Evolutionary conservation across 2,113 vertebrate species (phyloP), one percentile per base, ranked within the genome.

Genomic region (Nansenia antarctica): DNA sequence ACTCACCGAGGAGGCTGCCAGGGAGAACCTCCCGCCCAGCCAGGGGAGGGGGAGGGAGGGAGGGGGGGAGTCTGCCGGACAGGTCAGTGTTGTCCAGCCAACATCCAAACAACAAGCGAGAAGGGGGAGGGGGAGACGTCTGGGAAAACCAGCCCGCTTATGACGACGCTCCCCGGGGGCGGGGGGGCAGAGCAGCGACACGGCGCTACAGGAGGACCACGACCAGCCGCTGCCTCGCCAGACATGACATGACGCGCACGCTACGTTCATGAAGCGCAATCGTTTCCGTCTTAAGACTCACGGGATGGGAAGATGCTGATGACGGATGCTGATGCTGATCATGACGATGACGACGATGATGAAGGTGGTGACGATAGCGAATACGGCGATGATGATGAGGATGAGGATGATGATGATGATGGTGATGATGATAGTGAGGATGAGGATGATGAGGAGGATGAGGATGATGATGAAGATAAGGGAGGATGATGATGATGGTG

Each of bases 201-300:
- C n/a, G n/a, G n/a, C n/a, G n/a, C n/a, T n/a, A n/a, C n/a, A n/a
- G n/a, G n/a, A n/a, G 59, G 58, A 37, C 22, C 26, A 30, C 49
- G 29, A 11, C 11, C 53, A 59, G 65, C 57, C 27, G 39, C 53
- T 57, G 60, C 27, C 62, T 59, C 35, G 35, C n/a, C 62, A 66
- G 22, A 2, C 3, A 9, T 4, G 39, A 57, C 30, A 71, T 45
- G 26, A 66, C 22, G 30, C 64, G 42, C 39, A 55, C 68, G 47
- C 61, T 39, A 15, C 53, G 52, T 64, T 65, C 57, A 59, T 65
- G 49, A 69, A 37, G 12, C 67, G 52, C 54, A 75, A 60, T 75
- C 22, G 62, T 60, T 31, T 68, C 45, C 60, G n/a, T n/a, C n/a
- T n/a, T n/a, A 22, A 22, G 39, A 2, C 14, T 0, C 9, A 12